Evolutionary conservation across 2,888 invertebrate species (phyloP).

Genomic region (Eristalinus sepulchralis): DNA sequence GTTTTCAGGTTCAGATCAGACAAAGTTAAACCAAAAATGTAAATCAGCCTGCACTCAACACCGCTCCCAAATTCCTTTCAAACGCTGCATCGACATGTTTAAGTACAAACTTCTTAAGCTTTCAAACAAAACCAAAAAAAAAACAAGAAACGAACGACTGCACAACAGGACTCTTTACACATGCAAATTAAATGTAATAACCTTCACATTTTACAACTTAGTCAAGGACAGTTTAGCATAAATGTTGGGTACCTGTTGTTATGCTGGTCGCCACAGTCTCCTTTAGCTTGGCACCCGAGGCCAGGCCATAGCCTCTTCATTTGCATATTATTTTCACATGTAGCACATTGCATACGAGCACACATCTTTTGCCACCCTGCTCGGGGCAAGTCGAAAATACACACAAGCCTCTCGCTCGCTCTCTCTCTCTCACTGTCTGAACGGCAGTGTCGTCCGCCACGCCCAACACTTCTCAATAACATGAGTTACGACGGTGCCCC

Average conservation of each 20-base stretch:
- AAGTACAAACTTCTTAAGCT: background rate
- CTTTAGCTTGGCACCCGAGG: background rate
- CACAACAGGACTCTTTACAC: background rate
- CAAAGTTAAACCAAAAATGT: no score
- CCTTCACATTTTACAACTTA: background rate
- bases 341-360: slow-evolving; percentile 28
- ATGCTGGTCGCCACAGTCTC: background rate
- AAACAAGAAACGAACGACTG: background rate
- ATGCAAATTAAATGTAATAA: background rate
- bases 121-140: background rate
- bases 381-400: slow-evolving; percentile 25
- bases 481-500: slow-evolving; percentile 34
- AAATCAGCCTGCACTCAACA: no score
- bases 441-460: background rate
- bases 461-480: slow-evolving; percentile 32
- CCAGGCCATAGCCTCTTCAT: slow-evolving; percentile 3
- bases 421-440: background rate
- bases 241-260: slow-evolving; percentile 19
- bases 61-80: no score
- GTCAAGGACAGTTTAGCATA: slow-evolving; percentile 29
- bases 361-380: background rate
- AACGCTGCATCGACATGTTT: no score
- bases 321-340: slow-evolving; percentile 42
- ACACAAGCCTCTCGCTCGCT: background rate
- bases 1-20: no score